Evolutionary conservation across 2,888 invertebrate genomes (phyloP), one percentile per base, ranked within the genome.

Genomic region (Diarsia dahlii): DNA sequence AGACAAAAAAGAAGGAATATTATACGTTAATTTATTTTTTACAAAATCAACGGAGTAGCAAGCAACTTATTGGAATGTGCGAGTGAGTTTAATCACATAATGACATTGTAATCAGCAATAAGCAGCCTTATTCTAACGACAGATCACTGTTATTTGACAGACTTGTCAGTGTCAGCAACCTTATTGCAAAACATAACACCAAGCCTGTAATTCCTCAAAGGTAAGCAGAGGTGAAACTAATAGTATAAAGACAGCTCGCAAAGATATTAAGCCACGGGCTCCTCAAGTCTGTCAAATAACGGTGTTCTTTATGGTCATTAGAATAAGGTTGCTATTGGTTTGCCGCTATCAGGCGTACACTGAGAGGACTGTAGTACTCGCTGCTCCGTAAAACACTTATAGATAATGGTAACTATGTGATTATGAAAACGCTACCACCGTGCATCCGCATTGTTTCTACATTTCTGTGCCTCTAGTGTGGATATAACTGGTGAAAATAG

Each of bases 401-500:
- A 23, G 8, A 66, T 52, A 78, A 68, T 70, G 79, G 86, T 80
- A 85, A 86, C 81, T 73, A 74, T 54, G 75, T 79, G 67, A 71
- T 58, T 39, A 68, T 76, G 15, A 77, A 67, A 73, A 76, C 46
- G 63, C 78, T 82, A 79, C 60, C n/a, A 48, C 50, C 45, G 76
- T 75, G 70, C 74, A 68, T 64, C 74, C 66, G 60, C 68, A 71
- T 34, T 58, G 60, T 68, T 56, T 50, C 75, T 76, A 84, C 67
- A 76, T 39, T 39, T 39, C 39, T 8, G 39, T 39, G 39, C 39
- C 39, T 39, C 39, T 6, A 39, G 39, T 39, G 39, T 1, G 39
- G 39, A 6, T 39, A 39, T 39, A 6, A 39, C 39, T 39, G 39
- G 8, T 39, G 39, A 39, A 39, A 39, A 39, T 8, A 39, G 39